Percentiles rank a stretch among this genome's conserved stretches.
phyloP scores from a whole-genome alignment of 2,797 vertebrate species.

The Poecilia picta region DNA sequence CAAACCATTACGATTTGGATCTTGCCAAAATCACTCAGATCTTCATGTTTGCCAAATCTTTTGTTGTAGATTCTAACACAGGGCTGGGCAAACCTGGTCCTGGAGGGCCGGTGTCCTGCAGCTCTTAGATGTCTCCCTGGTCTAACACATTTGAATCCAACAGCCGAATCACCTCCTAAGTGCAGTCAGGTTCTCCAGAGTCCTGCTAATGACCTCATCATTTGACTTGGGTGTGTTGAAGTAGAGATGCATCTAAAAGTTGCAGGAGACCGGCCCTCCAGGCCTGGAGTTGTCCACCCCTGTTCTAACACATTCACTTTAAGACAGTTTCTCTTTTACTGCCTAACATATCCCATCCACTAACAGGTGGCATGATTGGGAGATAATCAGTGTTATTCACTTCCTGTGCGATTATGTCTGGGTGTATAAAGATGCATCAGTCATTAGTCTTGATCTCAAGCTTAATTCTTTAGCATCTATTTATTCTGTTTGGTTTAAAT shows the following conservation, averaged over 20 bases:
- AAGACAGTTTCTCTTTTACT: neutral
- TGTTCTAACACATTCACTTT: neutral
- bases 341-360: neutral
- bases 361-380: neutral
- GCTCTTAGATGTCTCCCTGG: too few species aligned
- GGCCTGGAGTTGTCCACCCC: too few species aligned
- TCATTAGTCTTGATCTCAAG: slow-evolving; percentile 16
- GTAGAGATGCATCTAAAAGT: too few species aligned
- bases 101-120: too few species aligned
- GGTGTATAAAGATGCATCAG: neutral
- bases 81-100: too few species aligned
- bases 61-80: neutral
- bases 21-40: neutral
- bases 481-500: slow-evolving; percentile 47
- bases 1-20: neutral
- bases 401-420: neutral
- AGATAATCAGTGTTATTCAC: neutral
- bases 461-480: slow-evolving; percentile 36
- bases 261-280: too few species aligned
- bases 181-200: too few species aligned
- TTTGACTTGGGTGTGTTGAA: too few species aligned
- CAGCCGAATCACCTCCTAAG: too few species aligned
- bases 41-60: neutral
- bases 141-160: too few species aligned
- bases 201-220: too few species aligned